A percentile compares a stretch with the other conserved stretches of the same genome.
Conservation (phyloP, 2,113 vertebrate species). For the Trematocara unimaculatum region DNA sequence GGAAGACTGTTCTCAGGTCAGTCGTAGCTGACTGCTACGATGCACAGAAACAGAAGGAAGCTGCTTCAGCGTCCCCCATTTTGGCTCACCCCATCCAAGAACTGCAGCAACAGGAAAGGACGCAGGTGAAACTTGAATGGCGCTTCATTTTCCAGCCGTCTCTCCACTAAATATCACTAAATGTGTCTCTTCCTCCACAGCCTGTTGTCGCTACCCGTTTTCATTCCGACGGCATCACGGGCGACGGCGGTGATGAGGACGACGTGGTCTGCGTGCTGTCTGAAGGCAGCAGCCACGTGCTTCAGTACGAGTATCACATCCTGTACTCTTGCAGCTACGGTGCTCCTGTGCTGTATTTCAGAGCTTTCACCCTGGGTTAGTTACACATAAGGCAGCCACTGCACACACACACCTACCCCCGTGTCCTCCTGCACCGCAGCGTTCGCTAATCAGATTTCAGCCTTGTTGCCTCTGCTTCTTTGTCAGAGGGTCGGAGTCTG, state of each 20-base stretch:
- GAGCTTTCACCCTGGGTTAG: slow-evolving; percentile 83
- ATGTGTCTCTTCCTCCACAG: not conserved
- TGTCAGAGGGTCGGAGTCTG: slow-evolving; percentile 83
- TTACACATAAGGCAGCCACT: not conserved
- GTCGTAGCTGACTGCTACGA: not conserved
- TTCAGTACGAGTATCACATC: slow-evolving; percentile 89
- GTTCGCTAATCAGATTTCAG: not conserved
- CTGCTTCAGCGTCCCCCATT: accelerated
- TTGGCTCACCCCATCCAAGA: not conserved
- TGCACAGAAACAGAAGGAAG: not conserved
- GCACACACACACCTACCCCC: not conserved
- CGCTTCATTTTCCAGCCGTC: not conserved
- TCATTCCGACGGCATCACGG: not conserved
- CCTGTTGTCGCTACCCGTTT: accelerated
- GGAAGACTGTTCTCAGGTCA: slow-evolving; percentile 60
- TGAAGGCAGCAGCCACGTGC: slow-evolving; percentile 31
- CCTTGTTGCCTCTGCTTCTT: not conserved
- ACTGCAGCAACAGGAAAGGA: not conserved
- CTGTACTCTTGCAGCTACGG: slow-evolving; percentile 88
- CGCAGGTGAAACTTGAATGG: not conserved
- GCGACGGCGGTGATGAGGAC: slow-evolving; percentile 14
- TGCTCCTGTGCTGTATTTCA: slow-evolving; percentile 88
- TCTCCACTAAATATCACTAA: not conserved
- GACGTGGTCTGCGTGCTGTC: not conserved
- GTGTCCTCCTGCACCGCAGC: not conserved